Base-by-base conservation (phyloP, 1,140 invertebrate species). In the Drosophila oshimai region DNA sequence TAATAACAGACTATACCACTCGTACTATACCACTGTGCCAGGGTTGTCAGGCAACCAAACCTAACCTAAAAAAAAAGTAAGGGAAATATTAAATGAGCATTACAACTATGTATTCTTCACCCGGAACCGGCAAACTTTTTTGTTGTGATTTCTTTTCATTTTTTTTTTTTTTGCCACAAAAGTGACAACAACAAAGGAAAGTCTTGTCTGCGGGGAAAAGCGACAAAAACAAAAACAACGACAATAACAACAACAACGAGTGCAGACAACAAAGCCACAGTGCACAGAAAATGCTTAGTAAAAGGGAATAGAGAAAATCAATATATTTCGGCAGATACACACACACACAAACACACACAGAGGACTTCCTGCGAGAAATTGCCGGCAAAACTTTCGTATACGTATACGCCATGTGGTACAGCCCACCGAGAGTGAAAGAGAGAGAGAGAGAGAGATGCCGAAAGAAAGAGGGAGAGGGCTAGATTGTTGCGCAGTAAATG, bases 241-340 rank as follows among this genome's bases (percentile, higher is more conserved):
- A n/a, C n/a, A n/a, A n/a, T n/a, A n/a, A n/a, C n/a, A n/a, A 44
- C 15, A 60, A 60, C 53, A 61, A 60, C 53, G 60, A 61, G 29
- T 58, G 53, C 44, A 65, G 62, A 65, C 62, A 65, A 65, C 62
- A 74, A 72, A 73, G 50, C 58, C 47, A 73, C 28, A 42, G 36
- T 45, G 37, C 64, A 78, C 65, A 65, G 76, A 68, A 75, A 79
- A 74, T 64, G 41, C 36, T 61, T 50, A 68, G 55, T 53, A 73
- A 55, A 45, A 77, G 69, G 78, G 57, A 77, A 70, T 64, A 45
- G 41, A 74, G 78, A 84, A 83, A 83, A 83, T 83, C 78, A 46
- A 83, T 84, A 83, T 46, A 83, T 84, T 83, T 83, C 57, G 78
- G 78, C 68, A 81, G 78, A 83, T 81, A 81, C 76, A 78, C 46